phyloP scores from a whole-genome alignment of 2,888 invertebrate species.

The Cheilosia soror region DNA sequence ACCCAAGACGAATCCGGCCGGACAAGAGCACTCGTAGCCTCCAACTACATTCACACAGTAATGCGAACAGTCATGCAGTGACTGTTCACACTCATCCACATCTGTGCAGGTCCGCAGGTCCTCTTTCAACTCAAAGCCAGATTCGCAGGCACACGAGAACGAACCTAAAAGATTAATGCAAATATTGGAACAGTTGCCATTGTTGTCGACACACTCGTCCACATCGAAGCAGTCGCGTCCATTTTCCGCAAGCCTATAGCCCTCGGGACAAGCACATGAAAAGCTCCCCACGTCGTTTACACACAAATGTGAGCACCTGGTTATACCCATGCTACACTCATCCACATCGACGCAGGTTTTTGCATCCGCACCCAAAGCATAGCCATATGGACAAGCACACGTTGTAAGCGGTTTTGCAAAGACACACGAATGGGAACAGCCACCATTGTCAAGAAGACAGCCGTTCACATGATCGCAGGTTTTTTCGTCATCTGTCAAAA shows the following conservation, averaged over 20 bases:
- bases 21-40: conserved; percentile 86
- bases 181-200: conserved; percentile 85
- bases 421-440: conserved; percentile 84
- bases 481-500: conserved; percentile 78
- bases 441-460: conserved; percentile 84
- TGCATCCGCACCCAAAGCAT: conserved; percentile 82
- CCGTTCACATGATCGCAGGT: conserved; percentile 84
- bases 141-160: conserved; percentile 84
- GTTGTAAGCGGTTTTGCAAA: conserved; percentile 83
- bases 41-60: conserved; percentile 85
- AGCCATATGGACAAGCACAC: conserved; percentile 87
- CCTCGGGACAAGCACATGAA: conserved; percentile 84
- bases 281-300: conserved; percentile 84
- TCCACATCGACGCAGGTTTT: conserved; percentile 84
- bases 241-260: conserved; percentile 82
- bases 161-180: conserved; percentile 86
- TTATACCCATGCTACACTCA: conserved; percentile 85
- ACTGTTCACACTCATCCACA: conserved; percentile 84
- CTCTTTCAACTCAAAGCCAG: conserved; percentile 81
- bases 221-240: conserved; percentile 84
- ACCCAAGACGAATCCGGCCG: conserved; percentile 83
- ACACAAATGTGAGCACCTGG: conserved; percentile 87
- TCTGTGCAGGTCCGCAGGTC: conserved; percentile 83
- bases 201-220: conserved; percentile 85
- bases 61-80: conserved; percentile 84